Base-by-base conservation (phyloP, 1,140 invertebrate genomes). In the Nomia melanderi region DNA sequence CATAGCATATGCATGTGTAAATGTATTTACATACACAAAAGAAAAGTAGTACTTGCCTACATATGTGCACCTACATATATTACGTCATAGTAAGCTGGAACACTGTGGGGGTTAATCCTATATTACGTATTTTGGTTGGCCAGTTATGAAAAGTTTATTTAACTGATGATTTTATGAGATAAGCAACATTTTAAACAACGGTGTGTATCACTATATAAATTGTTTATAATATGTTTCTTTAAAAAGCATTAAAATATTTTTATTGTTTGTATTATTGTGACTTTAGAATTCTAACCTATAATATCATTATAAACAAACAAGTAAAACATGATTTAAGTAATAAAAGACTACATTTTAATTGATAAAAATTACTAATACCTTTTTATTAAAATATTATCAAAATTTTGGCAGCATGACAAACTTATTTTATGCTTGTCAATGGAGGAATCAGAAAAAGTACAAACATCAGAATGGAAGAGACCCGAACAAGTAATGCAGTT, bases 401-500 rank as follows among this genome's bases (percentile, higher is more conserved):
- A 50, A 11, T 65, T 8, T 44, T 78, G 56, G 41, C 17, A 70
- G 44, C 25, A 81, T 81, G 78, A 71, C 70, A 73, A 62, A n/a
- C 14, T 73, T 23, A 33, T 20, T 39, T 44, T 54, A 39, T 25
- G 53, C 5, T 41, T 12, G 33, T 31, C 74, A 87, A 93, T 93
- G 92, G 83, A 88, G 36, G 87, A 89, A 29, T 36, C 64, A 23
- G 65, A 85, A 53, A 72, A 85, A 79, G 29, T 71, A 23, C 72
- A 85, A 3, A 39, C 86, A 36, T 79, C 90, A 70, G 89, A 93
- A 89, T 95, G 94, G 94, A 93, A 92, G 44, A 92, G 91, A 73
- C 94, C 94, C 1, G 92, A 94, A 31, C 92, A 96, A 90, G 94
- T 96, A 44, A 95, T 96, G 94, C 93, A 93, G 86, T 82, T 96